Conservation (phyloP, 2,113 vertebrate genomes). For the Mormyrus lacerda region DNA sequence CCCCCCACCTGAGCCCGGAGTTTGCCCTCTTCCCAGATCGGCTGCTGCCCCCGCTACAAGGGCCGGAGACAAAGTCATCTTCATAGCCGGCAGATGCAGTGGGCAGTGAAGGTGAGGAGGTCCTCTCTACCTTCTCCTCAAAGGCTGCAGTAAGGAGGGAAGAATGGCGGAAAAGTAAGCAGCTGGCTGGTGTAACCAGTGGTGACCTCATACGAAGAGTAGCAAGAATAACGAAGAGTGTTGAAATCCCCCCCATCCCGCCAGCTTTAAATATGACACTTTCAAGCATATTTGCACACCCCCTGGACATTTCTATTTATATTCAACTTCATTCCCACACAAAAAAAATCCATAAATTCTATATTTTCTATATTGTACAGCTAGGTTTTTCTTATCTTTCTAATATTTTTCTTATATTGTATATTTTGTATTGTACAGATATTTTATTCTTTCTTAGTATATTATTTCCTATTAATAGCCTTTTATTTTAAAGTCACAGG, state of each 20-base stretch:
- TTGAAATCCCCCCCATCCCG: not conserved
- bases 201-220: not conserved
- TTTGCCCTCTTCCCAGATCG: conserved; percentile 59
- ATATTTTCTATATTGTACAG: too few relatives aligned
- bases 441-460: too few relatives aligned
- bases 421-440: too few relatives aligned
- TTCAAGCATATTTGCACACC: too few relatives aligned
- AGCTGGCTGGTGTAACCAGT: not conserved
- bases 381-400: too few relatives aligned
- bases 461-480: too few relatives aligned
- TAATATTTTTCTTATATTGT: too few relatives aligned
- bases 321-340: too few relatives aligned
- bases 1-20: conserved; percentile 66
- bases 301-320: too few relatives aligned
- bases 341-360: too few relatives aligned
- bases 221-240: not conserved
- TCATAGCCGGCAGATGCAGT: conserved; percentile 63
- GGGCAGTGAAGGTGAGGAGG: conserved; percentile 46
- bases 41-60: conserved; percentile 61
- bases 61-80: conserved; percentile 78
- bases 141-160: conserved; percentile 46
- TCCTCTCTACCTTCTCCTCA: conserved; percentile 58
- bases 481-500: too few relatives aligned
- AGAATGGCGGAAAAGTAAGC: not conserved
- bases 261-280: too few relatives aligned